Conservation (phyloP, 2,113 vertebrate genomes). For the Sinocyclocheilus maitianheensis region DNA sequence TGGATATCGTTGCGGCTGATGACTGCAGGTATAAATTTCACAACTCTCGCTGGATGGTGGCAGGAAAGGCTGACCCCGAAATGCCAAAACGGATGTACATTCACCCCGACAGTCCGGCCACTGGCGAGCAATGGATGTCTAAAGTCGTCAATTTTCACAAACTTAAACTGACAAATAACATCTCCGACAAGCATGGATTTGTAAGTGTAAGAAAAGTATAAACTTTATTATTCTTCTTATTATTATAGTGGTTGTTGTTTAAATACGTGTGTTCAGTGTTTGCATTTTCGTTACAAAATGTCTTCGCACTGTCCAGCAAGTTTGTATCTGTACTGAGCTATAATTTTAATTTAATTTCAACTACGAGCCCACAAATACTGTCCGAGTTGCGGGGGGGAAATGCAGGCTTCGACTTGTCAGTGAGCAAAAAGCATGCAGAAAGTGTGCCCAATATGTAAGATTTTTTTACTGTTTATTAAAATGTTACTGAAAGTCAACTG, state of each 20-base stretch:
- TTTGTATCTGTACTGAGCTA: too few relatives aligned
- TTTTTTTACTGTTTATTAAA: background rate
- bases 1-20: slow-evolving; percentile 98
- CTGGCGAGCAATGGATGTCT: slow-evolving; percentile 99
- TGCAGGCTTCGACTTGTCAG: slow-evolving; percentile 3
- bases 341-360: background rate
- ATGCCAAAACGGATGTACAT: slow-evolving; percentile 99
- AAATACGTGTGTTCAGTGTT: background rate
- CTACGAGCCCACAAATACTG: background rate
- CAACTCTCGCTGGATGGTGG: slow-evolving; percentile 99
- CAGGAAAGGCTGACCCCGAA: slow-evolving; percentile 97
- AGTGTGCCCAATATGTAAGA: too few relatives aligned
- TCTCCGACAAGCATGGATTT: slow-evolving; percentile 99
- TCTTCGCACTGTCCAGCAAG: background rate
- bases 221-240: slow-evolving; percentile 4
- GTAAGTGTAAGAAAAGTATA: slow-evolving; percentile 78
- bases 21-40: slow-evolving; percentile 99
- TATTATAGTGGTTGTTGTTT: background rate
- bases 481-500: background rate
- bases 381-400: background rate
- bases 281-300: background rate
- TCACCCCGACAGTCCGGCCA: slow-evolving; percentile 97
- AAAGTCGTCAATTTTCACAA: slow-evolving; percentile 99
- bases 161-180: slow-evolving; percentile 99
- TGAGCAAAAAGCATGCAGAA: too few relatives aligned